A percentile compares a stretch with the other conserved stretches of the same genome.
These are phyloP conservation scores for Speoplatyrhinus poulsoni DNA, from an alignment of 2,113 vertebrate genomes.

Conservation along the genomic window DNA sequence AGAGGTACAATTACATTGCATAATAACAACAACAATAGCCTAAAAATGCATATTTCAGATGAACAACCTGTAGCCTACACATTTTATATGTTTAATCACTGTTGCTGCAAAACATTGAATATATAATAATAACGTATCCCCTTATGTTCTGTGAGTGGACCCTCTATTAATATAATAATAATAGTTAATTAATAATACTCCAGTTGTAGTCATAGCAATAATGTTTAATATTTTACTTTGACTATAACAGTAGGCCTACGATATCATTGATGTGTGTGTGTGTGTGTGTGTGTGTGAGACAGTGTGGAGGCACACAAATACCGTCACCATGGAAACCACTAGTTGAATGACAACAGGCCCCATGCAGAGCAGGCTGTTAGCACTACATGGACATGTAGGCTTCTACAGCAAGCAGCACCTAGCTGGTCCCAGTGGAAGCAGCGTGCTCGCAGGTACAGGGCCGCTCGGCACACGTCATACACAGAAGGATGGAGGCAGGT, in stretches of 20 bases:
- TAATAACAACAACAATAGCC: too few species aligned
- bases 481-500: neutral
- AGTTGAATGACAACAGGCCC: constrained; percentile 52
- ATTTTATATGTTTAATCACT: too few species aligned
- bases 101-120: too few species aligned
- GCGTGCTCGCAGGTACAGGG: neutral
- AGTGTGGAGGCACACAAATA: constrained; percentile 18
- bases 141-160: too few species aligned
- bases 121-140: too few species aligned
- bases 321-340: constrained; percentile 50
- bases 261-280: neutral
- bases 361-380: constrained; percentile 15
- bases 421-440: neutral
- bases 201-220: too few species aligned
- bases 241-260: neutral
- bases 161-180: too few species aligned
- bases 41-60: too few species aligned
- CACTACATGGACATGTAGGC: constrained; percentile 35
- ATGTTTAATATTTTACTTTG: neutral
- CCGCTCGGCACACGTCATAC: constrained; percentile 8
- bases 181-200: too few species aligned
- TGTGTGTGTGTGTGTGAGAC: neutral
- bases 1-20: too few species aligned
- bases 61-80: too few species aligned
- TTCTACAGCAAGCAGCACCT: neutral